Conservation (phyloP, 2,113 vertebrate species). For the Urocolius indicus region DNA sequence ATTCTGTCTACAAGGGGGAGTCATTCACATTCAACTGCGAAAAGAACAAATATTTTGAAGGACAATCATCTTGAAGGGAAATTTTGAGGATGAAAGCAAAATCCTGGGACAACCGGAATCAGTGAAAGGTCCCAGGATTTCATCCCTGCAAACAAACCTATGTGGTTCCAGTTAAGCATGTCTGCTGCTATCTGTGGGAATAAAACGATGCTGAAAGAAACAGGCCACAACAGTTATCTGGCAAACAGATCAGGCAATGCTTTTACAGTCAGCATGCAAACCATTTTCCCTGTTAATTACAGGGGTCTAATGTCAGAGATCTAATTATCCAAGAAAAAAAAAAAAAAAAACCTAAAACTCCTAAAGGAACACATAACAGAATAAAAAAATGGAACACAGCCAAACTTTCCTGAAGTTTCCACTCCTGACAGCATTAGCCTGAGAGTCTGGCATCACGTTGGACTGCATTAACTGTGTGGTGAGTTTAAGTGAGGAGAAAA, state of each 20-base stretch:
- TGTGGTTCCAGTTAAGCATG: background rate
- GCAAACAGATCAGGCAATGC: conserved; percentile 23
- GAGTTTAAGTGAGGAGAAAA: background rate
- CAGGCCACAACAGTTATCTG: background rate
- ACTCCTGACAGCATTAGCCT: background rate
- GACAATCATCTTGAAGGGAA: background rate
- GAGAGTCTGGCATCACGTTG: background rate
- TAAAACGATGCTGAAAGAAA: background rate
- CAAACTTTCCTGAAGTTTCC: conserved; percentile 20
- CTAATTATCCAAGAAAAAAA: conserved; percentile 57
- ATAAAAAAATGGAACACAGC: background rate
- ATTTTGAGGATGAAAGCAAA: background rate
- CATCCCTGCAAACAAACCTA: background rate
- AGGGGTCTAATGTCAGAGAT: conserved; percentile 33
- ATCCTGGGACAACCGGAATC: background rate
- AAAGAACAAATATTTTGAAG: background rate
- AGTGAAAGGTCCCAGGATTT: background rate
- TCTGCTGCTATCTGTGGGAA: background rate
- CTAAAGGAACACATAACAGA: conserved; percentile 29
- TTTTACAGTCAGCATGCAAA: conserved; percentile 19
- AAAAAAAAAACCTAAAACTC: conserved; percentile 25
- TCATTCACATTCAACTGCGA: background rate
- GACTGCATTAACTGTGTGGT: background rate
- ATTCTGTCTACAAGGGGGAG: background rate
- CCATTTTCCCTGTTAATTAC: conserved; percentile 50